Base-by-base conservation (phyloP, 2,113 vertebrate species). In the Serinus canaria region DNA sequence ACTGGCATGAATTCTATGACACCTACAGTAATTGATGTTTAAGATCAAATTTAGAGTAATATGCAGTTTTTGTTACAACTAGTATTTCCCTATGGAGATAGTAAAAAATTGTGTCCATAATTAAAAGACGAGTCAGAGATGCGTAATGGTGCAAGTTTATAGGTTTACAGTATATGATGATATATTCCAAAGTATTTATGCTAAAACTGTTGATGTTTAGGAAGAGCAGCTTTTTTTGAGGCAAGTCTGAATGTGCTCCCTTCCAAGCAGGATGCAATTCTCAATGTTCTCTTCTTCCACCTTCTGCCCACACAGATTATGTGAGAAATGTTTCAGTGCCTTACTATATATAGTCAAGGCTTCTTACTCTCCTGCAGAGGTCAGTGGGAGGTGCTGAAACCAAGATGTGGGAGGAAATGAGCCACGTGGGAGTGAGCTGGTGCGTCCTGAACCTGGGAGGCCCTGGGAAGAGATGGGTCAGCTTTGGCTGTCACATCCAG, bases 331-430 rank as follows among this genome's bases (percentile, higher is more conserved):
- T 77, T 59, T 81, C 60, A 83, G 31, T 0, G 0, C 52, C 63
- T 90, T 87, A 47, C 85, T 96, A 90, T 74, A 90, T 86, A 90
- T 94, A 87, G 88, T 74, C 76, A 94, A 76, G 37, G n/a, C 6
- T 83, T 76, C 33, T 63, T 93, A 60, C 21, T 90, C 79, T 52
- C 30, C 64, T 60, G 43, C 8, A 0, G 4, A 87, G 73, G 72
- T 90, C 53, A 69, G 88, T 93, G 92, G 92, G 90, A 97, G 95
- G 90, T 87, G 90, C 60, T 87, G 73, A 96, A 94, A 93, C 92
- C 1, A 0, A 92, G 23, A 35, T 35, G 58, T 63, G 88, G 84
- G 89, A 83, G 41, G 81, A 94, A 96, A 89, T n/a, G 44, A 83
- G 69, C 77, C 0, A 0, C 17, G 77, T 67, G 31, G 90, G 76